Conservation (phyloP, 2,797 vertebrate genomes). For the Hyperoplus immaculatus region DNA sequence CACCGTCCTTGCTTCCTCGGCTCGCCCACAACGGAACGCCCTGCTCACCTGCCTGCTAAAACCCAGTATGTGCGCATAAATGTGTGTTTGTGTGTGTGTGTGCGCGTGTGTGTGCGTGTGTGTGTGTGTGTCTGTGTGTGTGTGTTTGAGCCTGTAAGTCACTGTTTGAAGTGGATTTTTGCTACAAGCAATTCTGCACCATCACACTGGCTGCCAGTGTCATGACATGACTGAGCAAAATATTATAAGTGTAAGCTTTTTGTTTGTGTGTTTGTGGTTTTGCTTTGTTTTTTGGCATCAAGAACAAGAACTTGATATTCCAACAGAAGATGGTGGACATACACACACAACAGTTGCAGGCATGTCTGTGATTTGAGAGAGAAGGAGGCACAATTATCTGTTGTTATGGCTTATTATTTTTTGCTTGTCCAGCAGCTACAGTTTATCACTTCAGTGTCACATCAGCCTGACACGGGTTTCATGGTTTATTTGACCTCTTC, state of each 20-base stretch:
- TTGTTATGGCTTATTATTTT: conserved; percentile 46
- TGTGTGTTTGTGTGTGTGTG: conserved; percentile 35
- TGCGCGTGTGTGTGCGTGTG: background rate
- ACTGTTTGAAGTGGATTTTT: background rate
- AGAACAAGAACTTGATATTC: conserved; percentile 2
- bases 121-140: conserved; percentile 29
- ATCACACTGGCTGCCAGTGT: conserved; percentile 31
- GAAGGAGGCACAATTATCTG: conserved; percentile 51
- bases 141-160: background rate
- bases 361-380: conserved; percentile 11
- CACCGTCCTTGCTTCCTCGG: conserved; percentile 80
- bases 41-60: conserved; percentile 68
- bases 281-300: conserved; percentile 10
- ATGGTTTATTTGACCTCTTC: conserved; percentile 56
- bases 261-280: conserved; percentile 8
- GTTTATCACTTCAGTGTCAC: conserved; percentile 69
- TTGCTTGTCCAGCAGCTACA: conserved; percentile 29
- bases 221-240: conserved; percentile 32
- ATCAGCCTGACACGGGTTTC: conserved; percentile 69
- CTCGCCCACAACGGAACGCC: conserved; percentile 75
- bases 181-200: conserved; percentile 15
- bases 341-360: background rate
- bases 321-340: background rate
- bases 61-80: conserved; percentile 30
- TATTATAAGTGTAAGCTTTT: background rate